phyloP scores from a whole-genome alignment of 2,797 vertebrate genomes.

The Perodicticus potto region DNA sequence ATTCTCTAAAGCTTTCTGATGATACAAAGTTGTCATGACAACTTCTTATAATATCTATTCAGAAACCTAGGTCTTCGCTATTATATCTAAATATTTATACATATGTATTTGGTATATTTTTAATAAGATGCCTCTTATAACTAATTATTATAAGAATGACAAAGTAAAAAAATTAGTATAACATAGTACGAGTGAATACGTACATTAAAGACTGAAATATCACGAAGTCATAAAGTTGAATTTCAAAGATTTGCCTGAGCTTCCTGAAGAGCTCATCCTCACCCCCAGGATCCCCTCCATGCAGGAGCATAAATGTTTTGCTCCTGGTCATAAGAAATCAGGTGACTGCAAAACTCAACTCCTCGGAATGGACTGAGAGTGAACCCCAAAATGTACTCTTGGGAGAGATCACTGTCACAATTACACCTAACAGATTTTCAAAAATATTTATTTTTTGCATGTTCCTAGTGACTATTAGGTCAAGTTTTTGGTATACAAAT shows the following conservation, averaged over 20 bases:
- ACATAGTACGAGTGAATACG: background rate
- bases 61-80: background rate
- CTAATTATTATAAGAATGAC: background rate
- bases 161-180: background rate
- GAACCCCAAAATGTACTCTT: background rate
- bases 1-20: constrained; percentile 13
- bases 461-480: background rate
- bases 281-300: background rate
- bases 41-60: background rate
- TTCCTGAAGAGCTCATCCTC: fast-evolving
- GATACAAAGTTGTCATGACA: background rate
- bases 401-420: background rate
- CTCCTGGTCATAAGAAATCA: background rate
- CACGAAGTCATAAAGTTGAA: background rate
- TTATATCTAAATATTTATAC: background rate
- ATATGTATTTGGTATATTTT: background rate
- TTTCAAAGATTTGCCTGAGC: background rate
- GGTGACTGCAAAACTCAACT: background rate
- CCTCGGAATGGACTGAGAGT: too few relatives aligned
- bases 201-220: background rate
- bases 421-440: background rate
- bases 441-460: background rate
- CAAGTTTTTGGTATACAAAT: background rate
- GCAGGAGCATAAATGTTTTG: fast-evolving
- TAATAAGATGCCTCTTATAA: background rate